Evolutionary conservation across 2,888 invertebrate genomes (phyloP).

Genomic region (Netelia fuscicornis): DNA sequence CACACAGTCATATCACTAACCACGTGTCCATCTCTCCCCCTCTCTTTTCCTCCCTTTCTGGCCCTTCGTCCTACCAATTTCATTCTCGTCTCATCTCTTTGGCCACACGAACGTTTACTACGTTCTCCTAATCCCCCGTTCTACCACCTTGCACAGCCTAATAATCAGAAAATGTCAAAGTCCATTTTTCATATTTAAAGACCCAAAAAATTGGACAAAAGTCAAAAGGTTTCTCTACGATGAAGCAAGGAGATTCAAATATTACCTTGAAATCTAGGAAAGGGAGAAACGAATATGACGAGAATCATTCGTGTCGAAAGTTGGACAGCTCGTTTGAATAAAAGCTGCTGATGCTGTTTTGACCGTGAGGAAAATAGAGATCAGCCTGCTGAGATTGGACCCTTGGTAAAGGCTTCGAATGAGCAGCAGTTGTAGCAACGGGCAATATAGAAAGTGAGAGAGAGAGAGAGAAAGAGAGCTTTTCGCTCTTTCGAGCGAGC

Average conservation of each 20-base stretch:
- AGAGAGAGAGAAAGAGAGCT: conserved; percentile 6
- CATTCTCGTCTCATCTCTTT: conserved; percentile 66
- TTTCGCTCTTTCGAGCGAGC: conserved; percentile 63
- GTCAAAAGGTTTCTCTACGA: not conserved
- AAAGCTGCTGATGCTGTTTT: conserved; percentile 33
- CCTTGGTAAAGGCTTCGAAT: conserved; percentile 23
- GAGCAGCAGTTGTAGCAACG: conserved; percentile 40
- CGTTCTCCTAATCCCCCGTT: conserved; percentile 70
- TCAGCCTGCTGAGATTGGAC: conserved; percentile 12
- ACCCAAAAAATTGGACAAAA: not conserved
- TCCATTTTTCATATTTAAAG: conserved; percentile 26
- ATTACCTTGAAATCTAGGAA: conserved; percentile 39
- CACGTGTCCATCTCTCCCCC: not conserved
- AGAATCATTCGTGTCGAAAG: not conserved
- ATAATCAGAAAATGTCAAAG: conserved; percentile 33
- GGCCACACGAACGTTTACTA: conserved; percentile 72
- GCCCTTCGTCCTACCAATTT: conserved; percentile 25
- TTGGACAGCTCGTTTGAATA: not conserved
- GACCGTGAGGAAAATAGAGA: conserved; percentile 34
- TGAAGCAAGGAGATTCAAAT: not conserved
- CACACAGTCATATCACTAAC: conserved; percentile 47
- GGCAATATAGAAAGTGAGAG: not conserved
- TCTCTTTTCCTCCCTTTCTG: not conserved
- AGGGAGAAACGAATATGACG: not conserved
- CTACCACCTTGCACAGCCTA: conserved; percentile 48